Evolutionary conservation across 2,113 vertebrate genomes (phyloP), one percentile per base, ranked within the genome.

Genomic region (Rhynchomys soricoides): DNA sequence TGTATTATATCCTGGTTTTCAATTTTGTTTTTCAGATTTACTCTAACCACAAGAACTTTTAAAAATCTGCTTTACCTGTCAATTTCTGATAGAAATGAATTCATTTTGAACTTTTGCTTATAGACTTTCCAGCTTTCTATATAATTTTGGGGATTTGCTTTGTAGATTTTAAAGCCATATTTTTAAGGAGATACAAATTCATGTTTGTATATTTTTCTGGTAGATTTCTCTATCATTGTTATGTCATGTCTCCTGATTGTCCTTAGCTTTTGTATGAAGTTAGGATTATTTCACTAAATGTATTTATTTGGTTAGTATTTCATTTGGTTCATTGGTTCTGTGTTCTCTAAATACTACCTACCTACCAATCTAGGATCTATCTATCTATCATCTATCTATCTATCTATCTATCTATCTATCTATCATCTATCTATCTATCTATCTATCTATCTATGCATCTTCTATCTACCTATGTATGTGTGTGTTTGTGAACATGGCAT

Each of bases 1-100:
- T 48, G 1, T 70, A 62, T 70, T 55, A 70, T 40, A n/a, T 71
- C 48, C n/a, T 43, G 9, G 7, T 85, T 93, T 86, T 22, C 89
- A 62, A 81, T 68, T 86, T 71, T 86, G 66, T 92, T 92, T 59
- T 94, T 92, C 77, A 82, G 29, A 82, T 85, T 96, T 52, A 66
- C 85, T 75, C 13, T 55, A 64, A 45, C 4, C 22, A 82, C 86
- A 43, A 26, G 82, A 64, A 86, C 43, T 24, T 95, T 90, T 93
- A 74, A 26, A 37, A 45, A 12, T 21, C n/a, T 81, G 16, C 8
- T 81, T 95, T 22, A 52, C 5, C 26, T 77, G 34, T 92, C 10
- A 48, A 22, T 89, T 83, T 96, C 40, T 91, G n/a, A 75, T 83
- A 52, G 22, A 94, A 82, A 12, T 37, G 34, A 74, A 59, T 55